These are phyloP conservation scores for Amia ocellicauda DNA, from an alignment of 2,113 vertebrate genomes.

Conservation along the genomic window DNA sequence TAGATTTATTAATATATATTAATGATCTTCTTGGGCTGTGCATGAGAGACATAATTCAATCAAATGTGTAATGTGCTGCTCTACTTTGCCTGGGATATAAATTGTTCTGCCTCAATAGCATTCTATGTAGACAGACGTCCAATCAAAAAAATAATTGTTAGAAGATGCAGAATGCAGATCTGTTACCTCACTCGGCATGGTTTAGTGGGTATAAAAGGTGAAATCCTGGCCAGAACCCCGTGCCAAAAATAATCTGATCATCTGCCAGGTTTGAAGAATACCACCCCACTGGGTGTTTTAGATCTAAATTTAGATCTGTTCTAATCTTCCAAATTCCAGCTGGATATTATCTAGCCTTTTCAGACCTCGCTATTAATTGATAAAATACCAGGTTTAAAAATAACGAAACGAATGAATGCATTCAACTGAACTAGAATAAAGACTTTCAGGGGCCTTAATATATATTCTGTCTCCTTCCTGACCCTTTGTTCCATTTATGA, in stretches of 20 bases:
- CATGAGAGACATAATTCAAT: constrained; percentile 16
- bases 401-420: too few species aligned
- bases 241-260: background rate
- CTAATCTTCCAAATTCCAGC: too few species aligned
- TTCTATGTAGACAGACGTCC: background rate
- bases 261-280: background rate
- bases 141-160: background rate
- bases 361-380: too few species aligned
- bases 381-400: too few species aligned
- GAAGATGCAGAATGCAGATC: background rate
- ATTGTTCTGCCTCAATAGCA: background rate
- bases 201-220: background rate
- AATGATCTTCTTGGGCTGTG: constrained; percentile 30
- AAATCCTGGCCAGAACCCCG: background rate
- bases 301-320: too few species aligned
- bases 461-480: too few species aligned
- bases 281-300: background rate
- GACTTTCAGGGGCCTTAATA: too few species aligned
- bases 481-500: too few species aligned
- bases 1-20: constrained; percentile 24
- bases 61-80: constrained; percentile 6
- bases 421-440: too few species aligned
- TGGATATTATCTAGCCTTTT: too few species aligned
- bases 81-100: background rate
- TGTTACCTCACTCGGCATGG: background rate